Base-by-base conservation (phyloP, 23 tunicate species). In the Aplidium turbinatum region DNA sequence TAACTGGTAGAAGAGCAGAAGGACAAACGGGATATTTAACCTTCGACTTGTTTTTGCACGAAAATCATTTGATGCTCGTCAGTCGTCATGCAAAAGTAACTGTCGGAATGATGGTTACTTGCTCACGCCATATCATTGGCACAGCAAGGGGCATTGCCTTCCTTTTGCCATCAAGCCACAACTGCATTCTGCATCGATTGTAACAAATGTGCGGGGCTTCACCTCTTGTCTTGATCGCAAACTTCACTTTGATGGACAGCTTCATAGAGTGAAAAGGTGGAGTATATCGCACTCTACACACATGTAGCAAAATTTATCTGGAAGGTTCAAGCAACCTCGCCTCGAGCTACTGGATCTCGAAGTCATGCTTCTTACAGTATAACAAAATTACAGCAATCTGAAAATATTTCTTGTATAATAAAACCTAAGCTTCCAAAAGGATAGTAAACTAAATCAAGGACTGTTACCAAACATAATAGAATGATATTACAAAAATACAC, bases 141-240 rank as follows among this genome's bases (percentile, higher is more conserved):
- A n/a, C 64, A 57, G 29, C 0, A 57, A 57, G 22, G 13, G 26
- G 64, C 64, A 57, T 57, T 57, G 25, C 28, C 64, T 57, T 57
- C 64, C 64, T 57, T 57, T 57, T 57, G 13, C 64, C 0, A 26
- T 57, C 64, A 57, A 57, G 64, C 64, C 64, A 57, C 13, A 42
- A 42, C 50, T 9, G 50, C 13, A 57, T 23, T 57, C 64, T 57
- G 28, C 64, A 57, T 13, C 64, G 64, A 57, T 57, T 57, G 64
- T 26, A 57, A 57, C 64, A 57, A 57, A 57, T 0, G 26, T 57
- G 64, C 26, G 64, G 64, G 64, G 64, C 26, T 26, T 0, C n/a
- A 13, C 29, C 22, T 25, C 22, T 57, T 23, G n/a, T 23, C 64
- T 57, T 57, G 64, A 19, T 19, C 0, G 0, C 64, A 57, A 57